A percentile compares a stretch with the other conserved stretches of the same genome.
Evolutionary conservation across 2,113 vertebrate species (phyloP).

Genomic region (Halichoerus grypus): DNA sequence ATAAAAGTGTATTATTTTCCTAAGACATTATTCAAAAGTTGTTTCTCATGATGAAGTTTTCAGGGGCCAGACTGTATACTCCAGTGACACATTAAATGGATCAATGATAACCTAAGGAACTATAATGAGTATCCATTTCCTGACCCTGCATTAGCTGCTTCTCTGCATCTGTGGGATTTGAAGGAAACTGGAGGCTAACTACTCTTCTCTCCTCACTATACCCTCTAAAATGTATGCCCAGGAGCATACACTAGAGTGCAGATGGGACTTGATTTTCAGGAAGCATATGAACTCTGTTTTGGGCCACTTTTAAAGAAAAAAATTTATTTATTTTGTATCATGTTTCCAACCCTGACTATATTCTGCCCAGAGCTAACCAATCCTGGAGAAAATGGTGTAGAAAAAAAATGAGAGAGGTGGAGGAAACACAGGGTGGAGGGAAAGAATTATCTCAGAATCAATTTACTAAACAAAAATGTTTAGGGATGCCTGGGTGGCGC

Average conservation of each 20-base stretch:
- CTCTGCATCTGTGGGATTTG: constrained; percentile 75
- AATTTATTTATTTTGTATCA: constrained; percentile 19
- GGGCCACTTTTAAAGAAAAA: constrained; percentile 43
- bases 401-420: not conserved
- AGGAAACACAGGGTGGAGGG: not conserved
- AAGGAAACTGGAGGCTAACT: constrained; percentile 69
- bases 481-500: not conserved
- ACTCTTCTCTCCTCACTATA: constrained; percentile 62
- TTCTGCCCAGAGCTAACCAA: not conserved
- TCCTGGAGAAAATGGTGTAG: not conserved
- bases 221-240: constrained; percentile 13
- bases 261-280: constrained; percentile 57
- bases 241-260: not conserved
- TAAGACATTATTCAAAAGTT: not conserved
- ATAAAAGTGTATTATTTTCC: not conserved
- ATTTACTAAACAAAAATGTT: constrained; percentile 29
- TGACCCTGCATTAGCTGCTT: constrained; percentile 70
- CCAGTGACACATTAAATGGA: not conserved
- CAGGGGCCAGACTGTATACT: not conserved
- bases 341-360: not conserved
- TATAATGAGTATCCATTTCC: constrained; percentile 63
- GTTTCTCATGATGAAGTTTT: constrained; percentile 31
- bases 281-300: constrained; percentile 58
- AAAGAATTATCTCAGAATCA: constrained; percentile 20
- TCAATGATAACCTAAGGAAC: constrained; percentile 31